Evolutionary conservation across 2,797 vertebrate genomes (phyloP).

Genomic region (Spinibarbus caldwelli): DNA sequence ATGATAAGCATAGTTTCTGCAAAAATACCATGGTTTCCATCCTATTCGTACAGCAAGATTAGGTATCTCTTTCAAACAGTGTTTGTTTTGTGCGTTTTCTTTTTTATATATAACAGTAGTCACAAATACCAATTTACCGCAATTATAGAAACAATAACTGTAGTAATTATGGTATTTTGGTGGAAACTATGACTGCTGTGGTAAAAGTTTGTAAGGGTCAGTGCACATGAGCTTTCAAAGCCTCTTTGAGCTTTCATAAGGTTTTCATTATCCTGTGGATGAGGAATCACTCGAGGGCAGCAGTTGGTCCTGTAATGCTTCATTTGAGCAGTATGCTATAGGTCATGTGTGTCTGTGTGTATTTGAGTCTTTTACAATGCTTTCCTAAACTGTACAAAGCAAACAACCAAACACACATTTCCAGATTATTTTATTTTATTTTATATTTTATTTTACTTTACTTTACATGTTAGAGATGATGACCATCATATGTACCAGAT

Average conservation of each 20-base stretch:
- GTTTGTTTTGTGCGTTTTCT: background rate
- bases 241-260: constrained; percentile 18
- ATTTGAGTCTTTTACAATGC: background rate
- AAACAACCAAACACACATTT: background rate
- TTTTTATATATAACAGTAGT: background rate
- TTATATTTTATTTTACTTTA: background rate
- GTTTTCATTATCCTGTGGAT: constrained; percentile 29
- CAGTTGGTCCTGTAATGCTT: constrained; percentile 14
- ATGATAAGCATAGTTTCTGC: background rate
- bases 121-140: constrained; percentile 1
- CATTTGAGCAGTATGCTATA: constrained; percentile 19
- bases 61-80: background rate
- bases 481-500: background rate
- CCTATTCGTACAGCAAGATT: background rate
- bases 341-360: background rate
- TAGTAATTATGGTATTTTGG: background rate
- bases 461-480: too few species aligned
- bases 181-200: background rate
- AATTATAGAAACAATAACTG: constrained; percentile 9
- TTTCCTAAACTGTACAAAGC: background rate
- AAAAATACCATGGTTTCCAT: background rate
- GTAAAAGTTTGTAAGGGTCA: constrained; percentile 16
- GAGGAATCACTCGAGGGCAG: constrained; percentile 14
- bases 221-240: background rate
- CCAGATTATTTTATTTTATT: background rate